Evolutionary conservation across 1,140 invertebrate genomes (phyloP).

Genomic region (Aphidius ervi): DNA sequence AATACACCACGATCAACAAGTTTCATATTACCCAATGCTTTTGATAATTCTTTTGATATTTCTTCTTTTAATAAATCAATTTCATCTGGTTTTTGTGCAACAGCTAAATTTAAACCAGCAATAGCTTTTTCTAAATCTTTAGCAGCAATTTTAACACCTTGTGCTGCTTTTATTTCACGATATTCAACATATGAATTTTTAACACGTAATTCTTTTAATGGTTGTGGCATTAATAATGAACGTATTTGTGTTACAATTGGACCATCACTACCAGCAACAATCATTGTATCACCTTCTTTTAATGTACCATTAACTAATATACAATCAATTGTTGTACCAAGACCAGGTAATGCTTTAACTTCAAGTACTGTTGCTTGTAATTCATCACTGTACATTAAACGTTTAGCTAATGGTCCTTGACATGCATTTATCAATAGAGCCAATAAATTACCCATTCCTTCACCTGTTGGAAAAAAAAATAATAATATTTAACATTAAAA

Average conservation of each 20-base stretch:
- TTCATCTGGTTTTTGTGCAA: constrained; percentile 92
- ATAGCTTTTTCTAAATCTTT: constrained; percentile 98
- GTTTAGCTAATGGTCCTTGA: constrained; percentile 85
- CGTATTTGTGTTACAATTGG: constrained; percentile 97
- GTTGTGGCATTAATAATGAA: constrained; percentile 95
- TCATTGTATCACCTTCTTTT: constrained; percentile 88
- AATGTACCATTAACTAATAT: constrained; percentile 96
- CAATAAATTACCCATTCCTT: constrained; percentile 98
- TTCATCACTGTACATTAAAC: constrained; percentile 89
- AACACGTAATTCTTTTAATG: constrained; percentile 94
- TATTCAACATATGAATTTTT: constrained; percentile 97
- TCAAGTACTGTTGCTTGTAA: constrained; percentile 97
- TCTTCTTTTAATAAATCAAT: constrained; percentile 77
- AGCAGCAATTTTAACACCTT: constrained; percentile 97
- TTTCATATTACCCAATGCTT: constrained; percentile 88
- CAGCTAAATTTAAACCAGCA: constrained; percentile 82
- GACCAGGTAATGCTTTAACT: constrained; percentile 95
- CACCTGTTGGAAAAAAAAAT: constrained; percentile 53
- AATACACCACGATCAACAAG: constrained; percentile 91
- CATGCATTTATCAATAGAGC: constrained; percentile 89
- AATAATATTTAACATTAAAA: neutral
- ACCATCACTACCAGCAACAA: constrained; percentile 95
- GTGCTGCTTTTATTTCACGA: constrained; percentile 92
- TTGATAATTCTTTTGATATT: constrained; percentile 75
- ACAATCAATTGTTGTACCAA: constrained; percentile 98